These are phyloP conservation scores for Nasonovia ribisnigri DNA, from an alignment of 2,888 invertebrate species.

Conservation along the genomic window DNA sequence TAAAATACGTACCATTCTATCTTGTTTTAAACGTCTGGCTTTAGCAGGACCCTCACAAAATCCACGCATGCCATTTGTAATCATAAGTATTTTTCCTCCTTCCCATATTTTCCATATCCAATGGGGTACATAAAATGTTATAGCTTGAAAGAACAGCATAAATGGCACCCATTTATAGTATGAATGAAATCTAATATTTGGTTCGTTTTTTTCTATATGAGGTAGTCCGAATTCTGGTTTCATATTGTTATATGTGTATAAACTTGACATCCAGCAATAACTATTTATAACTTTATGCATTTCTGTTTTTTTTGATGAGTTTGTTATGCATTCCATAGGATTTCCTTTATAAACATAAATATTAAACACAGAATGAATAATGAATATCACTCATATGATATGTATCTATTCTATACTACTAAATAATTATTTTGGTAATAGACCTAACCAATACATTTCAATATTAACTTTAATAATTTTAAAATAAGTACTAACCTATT, in stretches of 20 bases:
- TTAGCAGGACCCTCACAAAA: not conserved
- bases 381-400: not conserved
- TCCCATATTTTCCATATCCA: slow-evolving; percentile 63
- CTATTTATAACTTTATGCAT: slow-evolving; percentile 40
- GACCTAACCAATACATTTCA: no score
- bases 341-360: slow-evolving; percentile 36
- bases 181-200: slow-evolving; percentile 24
- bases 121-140: slow-evolving; percentile 58
- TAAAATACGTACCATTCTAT: slow-evolving; percentile 46
- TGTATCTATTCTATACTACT: not conserved
- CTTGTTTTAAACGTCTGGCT: slow-evolving; percentile 26
- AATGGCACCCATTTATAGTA: slow-evolving; percentile 62
- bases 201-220: not conserved
- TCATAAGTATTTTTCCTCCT: slow-evolving; percentile 57
- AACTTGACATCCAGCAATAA: slow-evolving; percentile 46
- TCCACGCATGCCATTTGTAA: slow-evolving; percentile 14
- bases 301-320: not conserved
- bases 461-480: not conserved
- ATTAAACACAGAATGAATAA: not conserved
- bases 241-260: not conserved
- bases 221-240: not conserved
- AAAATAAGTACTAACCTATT: slow-evolving; percentile 49
- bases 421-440: not conserved
- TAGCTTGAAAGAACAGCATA: slow-evolving; percentile 53
- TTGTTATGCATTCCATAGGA: slow-evolving; percentile 49